Conservation (phyloP, 2,797 vertebrate genomes). For the Chelmon rostratus region DNA sequence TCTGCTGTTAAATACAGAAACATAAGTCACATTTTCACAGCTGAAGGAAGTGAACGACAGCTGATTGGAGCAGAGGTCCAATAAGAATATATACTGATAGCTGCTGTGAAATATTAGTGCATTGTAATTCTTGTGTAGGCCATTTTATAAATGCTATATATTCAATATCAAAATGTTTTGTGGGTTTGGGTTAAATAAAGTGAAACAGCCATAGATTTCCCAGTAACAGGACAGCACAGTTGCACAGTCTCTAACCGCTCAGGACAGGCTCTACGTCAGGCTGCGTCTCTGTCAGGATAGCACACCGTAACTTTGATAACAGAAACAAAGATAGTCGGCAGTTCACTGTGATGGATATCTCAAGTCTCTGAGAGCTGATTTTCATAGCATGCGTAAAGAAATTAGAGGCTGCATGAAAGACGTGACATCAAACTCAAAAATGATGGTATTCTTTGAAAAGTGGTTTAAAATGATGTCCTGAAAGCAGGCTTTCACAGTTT, state of each 20-base stretch:
- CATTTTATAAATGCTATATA: not conserved
- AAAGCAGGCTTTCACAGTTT: no score
- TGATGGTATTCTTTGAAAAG: not conserved
- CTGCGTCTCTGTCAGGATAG: not conserved
- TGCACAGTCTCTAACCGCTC: not conserved
- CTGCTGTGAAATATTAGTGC: not conserved
- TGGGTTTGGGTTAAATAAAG: not conserved
- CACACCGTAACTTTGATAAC: not conserved
- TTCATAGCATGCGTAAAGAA: not conserved
- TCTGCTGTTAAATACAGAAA: not conserved
- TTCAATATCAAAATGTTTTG: not conserved
- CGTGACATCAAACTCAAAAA: not conserved
- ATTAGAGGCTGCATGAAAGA: not conserved
- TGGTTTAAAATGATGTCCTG: no score
- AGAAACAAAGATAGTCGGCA: not conserved
- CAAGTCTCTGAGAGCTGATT: not conserved
- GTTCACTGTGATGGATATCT: not conserved
- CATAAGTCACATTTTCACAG: not conserved
- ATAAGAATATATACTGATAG: not conserved
- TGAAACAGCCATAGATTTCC: not conserved
- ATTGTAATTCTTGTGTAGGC: not conserved
- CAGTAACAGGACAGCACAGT: not conserved
- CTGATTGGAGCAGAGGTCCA: not conserved
- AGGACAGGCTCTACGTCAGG: no score
- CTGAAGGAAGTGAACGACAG: not conserved